Evolutionary conservation across 2,113 vertebrate genomes (phyloP).

Genomic region (Rhynchopsitta pachyrhyncha): DNA sequence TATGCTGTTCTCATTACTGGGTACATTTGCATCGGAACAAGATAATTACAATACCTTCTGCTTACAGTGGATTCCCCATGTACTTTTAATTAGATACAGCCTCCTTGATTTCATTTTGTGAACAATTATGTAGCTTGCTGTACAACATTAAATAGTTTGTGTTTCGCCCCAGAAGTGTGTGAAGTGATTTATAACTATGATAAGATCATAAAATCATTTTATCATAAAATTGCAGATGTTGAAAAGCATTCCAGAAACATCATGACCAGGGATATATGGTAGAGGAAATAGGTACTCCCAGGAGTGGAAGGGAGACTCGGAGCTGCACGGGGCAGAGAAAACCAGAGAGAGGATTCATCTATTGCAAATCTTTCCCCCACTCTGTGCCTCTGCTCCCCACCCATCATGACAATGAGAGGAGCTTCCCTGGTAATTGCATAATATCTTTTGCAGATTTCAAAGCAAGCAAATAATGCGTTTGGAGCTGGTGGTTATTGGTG

Average conservation of each 20-base stretch:
- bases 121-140: not conserved
- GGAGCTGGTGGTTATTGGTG: not conserved
- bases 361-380: rapidly evolving
- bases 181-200: not conserved
- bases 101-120: conserved; percentile 12
- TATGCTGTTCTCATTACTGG: not conserved
- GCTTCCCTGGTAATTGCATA: not conserved
- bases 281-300: not conserved
- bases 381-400: not conserved
- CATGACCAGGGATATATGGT: rapidly evolving
- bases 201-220: not conserved
- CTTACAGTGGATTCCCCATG: not conserved
- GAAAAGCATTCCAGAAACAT: not conserved
- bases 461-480: not conserved
- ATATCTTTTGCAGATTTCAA: not conserved
- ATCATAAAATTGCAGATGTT: not conserved
- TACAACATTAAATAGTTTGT: not conserved
- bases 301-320: not conserved
- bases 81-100: not conserved
- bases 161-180: not conserved
- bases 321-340: not conserved
- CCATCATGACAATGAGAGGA: not conserved
- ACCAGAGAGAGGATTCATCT: not conserved
- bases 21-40: conserved; percentile 1
- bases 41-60: conserved; percentile 32